Conservation (phyloP, 1,140 invertebrate genomes). For the Heliothis virescens region DNA sequence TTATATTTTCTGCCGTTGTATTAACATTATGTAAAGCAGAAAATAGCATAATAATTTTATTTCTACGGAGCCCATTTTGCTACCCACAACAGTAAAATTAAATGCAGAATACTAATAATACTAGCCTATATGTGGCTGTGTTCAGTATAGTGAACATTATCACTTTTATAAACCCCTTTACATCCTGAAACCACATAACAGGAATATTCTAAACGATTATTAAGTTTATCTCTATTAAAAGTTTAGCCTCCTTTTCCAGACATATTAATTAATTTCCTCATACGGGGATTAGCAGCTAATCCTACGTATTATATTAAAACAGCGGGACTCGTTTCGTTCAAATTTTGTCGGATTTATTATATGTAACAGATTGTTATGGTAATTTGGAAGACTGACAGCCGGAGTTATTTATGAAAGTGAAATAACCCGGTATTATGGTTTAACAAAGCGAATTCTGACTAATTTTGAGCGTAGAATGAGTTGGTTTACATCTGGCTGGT, state of each 20-base stretch:
- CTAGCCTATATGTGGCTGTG: background rate
- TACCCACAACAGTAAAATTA: too few species aligned
- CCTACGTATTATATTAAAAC: conserved; percentile 17
- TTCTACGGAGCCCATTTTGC: too few species aligned
- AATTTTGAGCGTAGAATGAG: too few species aligned
- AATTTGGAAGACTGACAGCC: background rate
- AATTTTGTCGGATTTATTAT: background rate
- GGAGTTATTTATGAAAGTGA: too few species aligned
- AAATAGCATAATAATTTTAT: too few species aligned
- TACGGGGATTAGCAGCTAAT: conserved; percentile 13
- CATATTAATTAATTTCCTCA: conserved; percentile 26
- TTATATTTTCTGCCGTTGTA: too few species aligned
- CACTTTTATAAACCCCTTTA: background rate
- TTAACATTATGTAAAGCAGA: too few species aligned
- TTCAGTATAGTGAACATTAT: background rate
- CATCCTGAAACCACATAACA: background rate
- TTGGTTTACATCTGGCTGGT: too few species aligned
- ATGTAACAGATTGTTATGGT: background rate
- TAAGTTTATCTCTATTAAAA: background rate
- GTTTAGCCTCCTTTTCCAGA: conserved; percentile 2
- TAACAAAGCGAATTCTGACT: background rate
- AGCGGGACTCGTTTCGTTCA: background rate
- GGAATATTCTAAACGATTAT: background rate
- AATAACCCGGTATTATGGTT: too few species aligned
- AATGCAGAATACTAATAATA: too few species aligned